Base-by-base conservation (phyloP, 92 coral and sea anemone species). In the Epizoanthus scotinus region DNA sequence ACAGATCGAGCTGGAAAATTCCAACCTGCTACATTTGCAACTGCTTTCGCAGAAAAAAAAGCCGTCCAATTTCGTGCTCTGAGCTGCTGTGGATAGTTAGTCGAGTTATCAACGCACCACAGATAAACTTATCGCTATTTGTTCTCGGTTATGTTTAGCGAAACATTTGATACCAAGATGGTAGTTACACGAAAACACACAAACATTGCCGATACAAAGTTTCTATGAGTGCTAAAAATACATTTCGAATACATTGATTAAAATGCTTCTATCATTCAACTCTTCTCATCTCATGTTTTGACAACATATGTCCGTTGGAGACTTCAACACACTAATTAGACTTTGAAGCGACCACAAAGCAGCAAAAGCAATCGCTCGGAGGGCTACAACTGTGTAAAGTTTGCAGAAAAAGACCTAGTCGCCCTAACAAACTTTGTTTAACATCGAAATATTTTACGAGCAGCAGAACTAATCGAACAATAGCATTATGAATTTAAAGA, bases 381-480 rank as follows among this genome's bases (percentile, higher is more conserved):
- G 40, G 40, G 36, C 36, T 21, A 75, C 81, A 58, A 58, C 81
- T 75, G 81, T 75, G 66, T 38, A 75, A 75, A 75, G 55, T 75
- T 75, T 58, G 68, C 54, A 59, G 53, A 71, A 36, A 70, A 71
- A 53, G 9, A 24, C 17, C 27, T 9, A 26, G 55, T 19, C 52
- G 26, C 20, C 54, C 9, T 15, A 55, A 56, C 22, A 72, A 55
- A 56, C 10, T 12, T 28, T 54, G 55, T 7, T 58, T 74, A 34
- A 28, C 5, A 20, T 47, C 9, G n/a, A 19, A 57, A 40, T 56
- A 31, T 17, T 8, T 34, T 20, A 38, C 20, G 8, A 63, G 20
- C 25, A 63, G 40, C 1, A n/a, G 40, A 8, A 29, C 2, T 15
- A 64, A 29, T 22, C 10, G 10, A 20, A 75, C 8, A 75, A 15